A percentile compares a stretch with the other conserved stretches of the same genome.
phyloP scores from a whole-genome alignment of 1,140 invertebrate species.

The Hypothenemus hampei region DNA sequence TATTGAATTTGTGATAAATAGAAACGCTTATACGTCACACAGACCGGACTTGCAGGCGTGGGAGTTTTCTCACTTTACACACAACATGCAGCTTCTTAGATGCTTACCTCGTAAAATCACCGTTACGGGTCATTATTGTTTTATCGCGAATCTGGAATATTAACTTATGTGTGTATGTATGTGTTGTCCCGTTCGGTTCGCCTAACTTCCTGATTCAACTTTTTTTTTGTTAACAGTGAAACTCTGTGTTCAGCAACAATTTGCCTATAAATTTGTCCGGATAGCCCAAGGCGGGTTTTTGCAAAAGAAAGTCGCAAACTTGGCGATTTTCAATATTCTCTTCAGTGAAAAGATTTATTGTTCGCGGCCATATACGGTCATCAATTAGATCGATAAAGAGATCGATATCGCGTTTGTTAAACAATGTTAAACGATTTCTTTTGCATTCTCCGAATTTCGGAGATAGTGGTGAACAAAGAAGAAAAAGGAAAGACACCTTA shows the following conservation, averaged over 20 bases:
- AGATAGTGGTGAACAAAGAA: too few relatives aligned
- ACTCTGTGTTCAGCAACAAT: conserved; percentile 12
- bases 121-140: neutral
- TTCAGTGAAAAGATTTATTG: conserved; percentile 20
- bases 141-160: neutral
- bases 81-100: neutral
- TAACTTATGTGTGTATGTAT: neutral
- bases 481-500: too few relatives aligned
- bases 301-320: conserved; percentile 13
- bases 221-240: neutral
- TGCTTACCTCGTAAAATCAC: neutral
- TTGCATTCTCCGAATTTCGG: too few relatives aligned
- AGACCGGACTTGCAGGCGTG: too few relatives aligned
- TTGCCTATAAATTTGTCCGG: conserved; percentile 21
- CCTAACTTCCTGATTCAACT: neutral
- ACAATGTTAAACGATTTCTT: too few relatives aligned
- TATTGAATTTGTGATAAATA: too few relatives aligned
- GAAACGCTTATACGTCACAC: too few relatives aligned
- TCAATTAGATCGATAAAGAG: conserved; percentile 20
- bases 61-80: conserved; percentile 6
- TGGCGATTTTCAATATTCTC: conserved; percentile 18
- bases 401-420: conserved; percentile 21
- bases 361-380: conserved; percentile 13
- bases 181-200: neutral
- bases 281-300: neutral